A percentile compares a stretch with the other conserved stretches of the same genome.
These are phyloP conservation scores for Caenorhabditis remanei DNA, from an alignment of 1,140 invertebrate genomes.

Conservation along the genomic window DNA sequence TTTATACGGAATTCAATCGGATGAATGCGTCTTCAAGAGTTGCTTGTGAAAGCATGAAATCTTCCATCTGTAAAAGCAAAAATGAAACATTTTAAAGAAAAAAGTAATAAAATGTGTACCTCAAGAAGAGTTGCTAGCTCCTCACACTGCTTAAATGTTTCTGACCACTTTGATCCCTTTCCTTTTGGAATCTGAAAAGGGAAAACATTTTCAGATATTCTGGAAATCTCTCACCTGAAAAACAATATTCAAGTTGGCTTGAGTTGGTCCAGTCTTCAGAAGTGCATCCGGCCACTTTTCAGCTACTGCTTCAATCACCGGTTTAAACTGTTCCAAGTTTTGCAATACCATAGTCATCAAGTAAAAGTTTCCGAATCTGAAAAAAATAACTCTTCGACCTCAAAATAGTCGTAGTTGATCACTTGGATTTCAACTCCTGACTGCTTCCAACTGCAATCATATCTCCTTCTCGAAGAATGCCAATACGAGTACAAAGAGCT, in stretches of 20 bases:
- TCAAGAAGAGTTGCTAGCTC: background rate
- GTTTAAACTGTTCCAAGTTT: slow-evolving; percentile 66
- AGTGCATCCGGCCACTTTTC: slow-evolving; percentile 66
- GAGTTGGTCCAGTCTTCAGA: slow-evolving; percentile 26
- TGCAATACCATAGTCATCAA: background rate
- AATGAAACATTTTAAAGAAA: no score
- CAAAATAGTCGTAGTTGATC: slow-evolving; percentile 25
- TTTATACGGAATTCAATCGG: background rate
- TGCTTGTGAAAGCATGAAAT: slow-evolving; percentile 65
- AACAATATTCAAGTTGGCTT: slow-evolving; percentile 42
- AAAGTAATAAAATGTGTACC: background rate
- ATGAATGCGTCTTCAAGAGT: slow-evolving; percentile 69
- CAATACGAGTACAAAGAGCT: slow-evolving; percentile 86
- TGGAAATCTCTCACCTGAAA: background rate
- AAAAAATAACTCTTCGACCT: no score
- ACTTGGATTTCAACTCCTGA: slow-evolving; percentile 84
- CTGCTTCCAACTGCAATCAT: slow-evolving; percentile 84
- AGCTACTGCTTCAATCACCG: slow-evolving; percentile 24
- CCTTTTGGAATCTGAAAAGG: slow-evolving; percentile 47
- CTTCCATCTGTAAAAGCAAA: slow-evolving; percentile 16
- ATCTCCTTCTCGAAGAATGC: slow-evolving; percentile 89
- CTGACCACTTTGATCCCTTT: background rate
- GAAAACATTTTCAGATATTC: background rate
- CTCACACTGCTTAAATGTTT: slow-evolving; percentile 17
- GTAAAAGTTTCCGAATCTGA: background rate